Conservation (phyloP, 2,888 invertebrate genomes). For the Drosophila eohydei region DNA sequence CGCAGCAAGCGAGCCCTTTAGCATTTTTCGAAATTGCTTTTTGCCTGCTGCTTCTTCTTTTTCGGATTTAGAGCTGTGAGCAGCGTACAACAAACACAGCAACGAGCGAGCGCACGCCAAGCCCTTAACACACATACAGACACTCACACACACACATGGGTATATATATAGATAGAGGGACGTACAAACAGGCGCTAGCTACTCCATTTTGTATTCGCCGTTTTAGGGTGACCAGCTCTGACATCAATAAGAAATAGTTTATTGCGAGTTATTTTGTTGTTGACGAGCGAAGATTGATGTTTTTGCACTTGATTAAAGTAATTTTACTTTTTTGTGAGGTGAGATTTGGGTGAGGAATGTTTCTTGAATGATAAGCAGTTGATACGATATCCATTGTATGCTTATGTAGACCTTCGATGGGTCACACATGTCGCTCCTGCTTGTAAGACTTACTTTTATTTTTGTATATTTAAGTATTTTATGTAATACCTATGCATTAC, state of each 20-base stretch:
- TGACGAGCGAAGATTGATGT: background rate
- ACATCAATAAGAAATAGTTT: slow-evolving; percentile 30
- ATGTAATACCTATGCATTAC: too few relatives aligned
- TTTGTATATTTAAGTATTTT: background rate
- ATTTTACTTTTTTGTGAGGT: background rate
- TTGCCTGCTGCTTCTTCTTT: slow-evolving; percentile 37
- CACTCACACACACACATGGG: slow-evolving; percentile 14
- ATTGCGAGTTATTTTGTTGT: background rate
- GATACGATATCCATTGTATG: too few relatives aligned
- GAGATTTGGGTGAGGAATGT: background rate
- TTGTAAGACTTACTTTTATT: background rate
- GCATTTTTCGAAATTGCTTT: slow-evolving; percentile 71
- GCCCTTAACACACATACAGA: slow-evolving; percentile 44
- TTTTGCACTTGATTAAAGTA: slow-evolving; percentile 30
- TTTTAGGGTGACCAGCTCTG: slow-evolving; percentile 72
- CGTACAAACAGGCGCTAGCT: slow-evolving; percentile 33
- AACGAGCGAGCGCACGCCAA: slow-evolving; percentile 46
- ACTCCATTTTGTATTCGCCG: slow-evolving; percentile 70
- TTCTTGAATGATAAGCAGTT: too few relatives aligned
- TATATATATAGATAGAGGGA: slow-evolving; percentile 11
- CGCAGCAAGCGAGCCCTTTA: slow-evolving; percentile 51
- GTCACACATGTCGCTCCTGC: too few relatives aligned
- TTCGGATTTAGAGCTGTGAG: slow-evolving; percentile 34
- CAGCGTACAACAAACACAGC: slow-evolving; percentile 8
- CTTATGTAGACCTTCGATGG: too few relatives aligned